These are phyloP conservation scores for Patella depressa DNA, from an alignment of 2,888 invertebrate genomes.

Conservation along the genomic window DNA sequence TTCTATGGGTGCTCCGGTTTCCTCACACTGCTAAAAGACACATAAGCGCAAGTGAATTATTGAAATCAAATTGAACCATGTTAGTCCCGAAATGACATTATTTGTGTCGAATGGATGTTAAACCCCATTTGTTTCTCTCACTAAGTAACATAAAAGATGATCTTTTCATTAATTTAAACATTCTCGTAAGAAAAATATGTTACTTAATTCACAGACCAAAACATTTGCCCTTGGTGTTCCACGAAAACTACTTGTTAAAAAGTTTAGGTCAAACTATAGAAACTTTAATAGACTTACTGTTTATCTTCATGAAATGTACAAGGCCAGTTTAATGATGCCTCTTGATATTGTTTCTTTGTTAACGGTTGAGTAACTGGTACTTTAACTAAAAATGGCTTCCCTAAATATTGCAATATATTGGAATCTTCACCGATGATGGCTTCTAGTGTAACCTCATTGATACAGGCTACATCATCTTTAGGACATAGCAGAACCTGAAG, in stretches of 20 bases:
- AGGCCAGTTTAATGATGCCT: constrained; percentile 63
- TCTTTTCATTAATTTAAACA: too few species aligned
- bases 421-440: not conserved
- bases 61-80: too few species aligned
- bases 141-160: not conserved
- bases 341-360: constrained; percentile 63
- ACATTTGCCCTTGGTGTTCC: too few species aligned
- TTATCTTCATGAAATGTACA: constrained; percentile 69
- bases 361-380: constrained; percentile 56
- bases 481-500: constrained; percentile 28
- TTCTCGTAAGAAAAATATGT: too few species aligned
- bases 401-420: constrained; percentile 33
- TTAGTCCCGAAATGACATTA: too few species aligned
- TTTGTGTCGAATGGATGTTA: too few species aligned
- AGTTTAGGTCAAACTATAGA: not conserved
- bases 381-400: constrained; percentile 49
- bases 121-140: too few species aligned
- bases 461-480: constrained; percentile 1
- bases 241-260: not conserved
- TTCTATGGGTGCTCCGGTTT: too few species aligned
- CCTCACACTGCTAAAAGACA: too few species aligned
- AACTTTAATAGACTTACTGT: constrained; percentile 42
- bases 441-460: not conserved
- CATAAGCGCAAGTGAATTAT: too few species aligned
- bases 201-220: too few species aligned